Percentiles rank a stretch among this genome's conserved stretches.
phyloP scores from a whole-genome alignment of 2,113 vertebrate genomes.

The Gallinago undulata region DNA sequence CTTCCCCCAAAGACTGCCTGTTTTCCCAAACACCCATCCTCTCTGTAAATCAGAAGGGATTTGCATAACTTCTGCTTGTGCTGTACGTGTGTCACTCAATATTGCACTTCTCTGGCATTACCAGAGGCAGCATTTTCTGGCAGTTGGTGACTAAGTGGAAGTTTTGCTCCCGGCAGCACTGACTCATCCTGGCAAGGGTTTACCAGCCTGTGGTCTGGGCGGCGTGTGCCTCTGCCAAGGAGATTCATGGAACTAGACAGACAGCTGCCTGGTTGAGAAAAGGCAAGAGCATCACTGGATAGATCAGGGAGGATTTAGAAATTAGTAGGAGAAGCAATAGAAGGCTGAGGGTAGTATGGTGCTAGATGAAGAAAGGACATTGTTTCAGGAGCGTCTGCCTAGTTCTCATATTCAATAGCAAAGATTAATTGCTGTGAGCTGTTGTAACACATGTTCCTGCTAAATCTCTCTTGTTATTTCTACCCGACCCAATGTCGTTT shows the following conservation, averaged over 20 bases:
- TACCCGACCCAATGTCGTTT: neutral
- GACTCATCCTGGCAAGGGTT: neutral
- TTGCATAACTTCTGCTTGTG: neutral
- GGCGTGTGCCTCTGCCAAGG: rapidly evolving
- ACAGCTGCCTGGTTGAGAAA: neutral
- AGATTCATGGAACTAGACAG: neutral
- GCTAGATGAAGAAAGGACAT: neutral
- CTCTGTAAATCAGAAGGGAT: neutral
- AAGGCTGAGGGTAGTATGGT: neutral
- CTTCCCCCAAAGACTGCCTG: neutral
- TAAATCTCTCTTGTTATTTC: neutral
- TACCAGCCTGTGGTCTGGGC: neutral
- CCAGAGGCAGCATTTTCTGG: neutral
- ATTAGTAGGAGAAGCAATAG: neutral
- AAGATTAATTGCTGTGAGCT: neutral
- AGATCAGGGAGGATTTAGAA: neutral
- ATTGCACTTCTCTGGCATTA: neutral
- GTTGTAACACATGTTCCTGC: neutral
- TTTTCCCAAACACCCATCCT: neutral
- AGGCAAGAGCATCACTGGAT: neutral
- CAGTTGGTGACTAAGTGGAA: neutral
- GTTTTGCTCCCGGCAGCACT: neutral
- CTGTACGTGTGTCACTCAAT: neutral
- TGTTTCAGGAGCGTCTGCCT: neutral
- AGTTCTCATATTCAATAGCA: neutral